A percentile compares a stretch with the other conserved stretches of the same genome.
Conservation (phyloP, 2,797 vertebrate species). For the Mus caroli region DNA sequence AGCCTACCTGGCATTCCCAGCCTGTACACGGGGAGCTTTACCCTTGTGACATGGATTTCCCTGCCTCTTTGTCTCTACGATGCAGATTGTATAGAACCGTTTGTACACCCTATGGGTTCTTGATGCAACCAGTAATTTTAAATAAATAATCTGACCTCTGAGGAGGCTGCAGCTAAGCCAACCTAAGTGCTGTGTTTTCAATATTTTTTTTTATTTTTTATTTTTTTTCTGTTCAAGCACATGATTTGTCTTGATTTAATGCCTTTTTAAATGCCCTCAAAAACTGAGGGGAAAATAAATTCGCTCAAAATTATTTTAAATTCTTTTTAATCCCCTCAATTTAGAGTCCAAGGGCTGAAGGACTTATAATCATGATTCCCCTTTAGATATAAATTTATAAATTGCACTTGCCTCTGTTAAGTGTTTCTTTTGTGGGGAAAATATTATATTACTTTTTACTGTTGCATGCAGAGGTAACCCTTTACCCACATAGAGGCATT, state of each 20-base stretch:
- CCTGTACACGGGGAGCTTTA: conserved; percentile 96
- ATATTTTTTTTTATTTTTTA: conserved; percentile 88
- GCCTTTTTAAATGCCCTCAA: conserved; percentile 92
- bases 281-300: conserved; percentile 92
- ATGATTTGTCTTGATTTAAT: conserved; percentile 92
- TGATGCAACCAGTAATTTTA: conserved; percentile 92
- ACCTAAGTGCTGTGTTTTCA: conserved; percentile 96
- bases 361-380: conserved; percentile 98
- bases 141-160: conserved; percentile 93
- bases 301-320: conserved; percentile 90
- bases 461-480: conserved; percentile 92
- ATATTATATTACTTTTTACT: conserved; percentile 89
- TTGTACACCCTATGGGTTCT: conserved; percentile 92
- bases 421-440: conserved; percentile 94
- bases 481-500: conserved; percentile 89
- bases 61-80: conserved; percentile 92
- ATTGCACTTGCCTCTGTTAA: conserved; percentile 99
- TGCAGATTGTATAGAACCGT: conserved; percentile 91
- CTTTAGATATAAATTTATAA: conserved; percentile 95
- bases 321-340: conserved; percentile 96
- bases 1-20: conserved; percentile 90
- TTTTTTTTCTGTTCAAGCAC: conserved; percentile 86
- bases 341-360: conserved; percentile 99
- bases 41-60: conserved; percentile 94
- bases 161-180: conserved; percentile 94